Conservation (phyloP, 1,140 invertebrate genomes). For the Lucilia cuprina region DNA sequence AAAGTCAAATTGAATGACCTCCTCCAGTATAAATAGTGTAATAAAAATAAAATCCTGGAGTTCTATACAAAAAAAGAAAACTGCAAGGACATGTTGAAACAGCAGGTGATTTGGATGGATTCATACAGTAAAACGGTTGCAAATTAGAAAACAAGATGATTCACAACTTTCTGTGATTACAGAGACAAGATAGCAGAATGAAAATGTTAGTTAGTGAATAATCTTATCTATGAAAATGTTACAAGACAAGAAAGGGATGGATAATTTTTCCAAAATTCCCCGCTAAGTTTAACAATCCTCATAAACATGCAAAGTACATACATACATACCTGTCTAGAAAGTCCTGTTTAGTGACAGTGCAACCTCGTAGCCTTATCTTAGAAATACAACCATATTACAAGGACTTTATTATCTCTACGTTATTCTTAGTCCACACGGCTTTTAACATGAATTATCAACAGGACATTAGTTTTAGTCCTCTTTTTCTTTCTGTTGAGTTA, state of each 20-base stretch:
- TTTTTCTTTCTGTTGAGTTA: neutral
- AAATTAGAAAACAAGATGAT: conserved; percentile 33
- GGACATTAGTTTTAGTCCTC: neutral
- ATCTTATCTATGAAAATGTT: conserved; percentile 28
- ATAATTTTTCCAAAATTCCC: neutral
- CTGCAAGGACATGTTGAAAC: neutral
- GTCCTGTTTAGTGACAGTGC: neutral
- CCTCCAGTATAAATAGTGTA: neutral
- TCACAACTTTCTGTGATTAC: conserved; percentile 30
- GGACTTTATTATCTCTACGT: neutral
- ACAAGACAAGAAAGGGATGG: neutral
- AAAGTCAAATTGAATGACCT: neutral
- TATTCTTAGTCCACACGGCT: neutral
- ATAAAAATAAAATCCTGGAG: neutral
- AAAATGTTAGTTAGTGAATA: neutral
- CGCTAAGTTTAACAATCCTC: neutral
- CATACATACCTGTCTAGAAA: neutral
- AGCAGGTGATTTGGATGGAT: conserved; percentile 14
- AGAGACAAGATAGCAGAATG: neutral
- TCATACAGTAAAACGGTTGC: neutral
- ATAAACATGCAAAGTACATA: neutral
- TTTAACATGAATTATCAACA: conserved; percentile 20
- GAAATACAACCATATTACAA: neutral
- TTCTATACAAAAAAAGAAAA: neutral
- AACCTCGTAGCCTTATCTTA: neutral